Evolutionary conservation across 2,113 vertebrate genomes (phyloP), one percentile per base, ranked within the genome.

Genomic region (Cromileptes altivelis): DNA sequence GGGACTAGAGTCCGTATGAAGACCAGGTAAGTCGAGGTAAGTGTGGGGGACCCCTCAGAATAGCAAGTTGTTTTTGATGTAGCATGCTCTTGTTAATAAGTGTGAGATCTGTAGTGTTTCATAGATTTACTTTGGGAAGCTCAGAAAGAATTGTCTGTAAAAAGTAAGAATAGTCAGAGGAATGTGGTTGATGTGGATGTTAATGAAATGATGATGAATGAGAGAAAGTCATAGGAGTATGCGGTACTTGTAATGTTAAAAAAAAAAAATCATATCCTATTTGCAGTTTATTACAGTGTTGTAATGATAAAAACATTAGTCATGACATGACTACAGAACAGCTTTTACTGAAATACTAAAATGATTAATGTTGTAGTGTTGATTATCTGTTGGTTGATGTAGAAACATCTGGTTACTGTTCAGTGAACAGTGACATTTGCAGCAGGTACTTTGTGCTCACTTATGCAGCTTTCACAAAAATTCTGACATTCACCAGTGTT

Each of bases 1-100:
- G 80, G 91, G 90, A 85, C 85, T 30, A 60, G 84, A 87, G 55
- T 47, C 15, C 82, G 10, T 77, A 50, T 79, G 77, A 93, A 88
- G 91, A 89, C 3, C 23, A 85, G 93, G 93, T 94, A 80, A 94
- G 93, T 93, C 6, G 0, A 90, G 94, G 95, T 96, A 93, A 91
- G 95, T 89, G 68, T 73, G 3, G 78, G 88, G 94, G 90, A 83
- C 91, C 94, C 84, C 37, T 79, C 53, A 85, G 80, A 62, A 12
- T 11, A 82, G 83, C 6, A 33, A 52, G 52, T 7, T 3, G 19
- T 27, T 57, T 70, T 47, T 64, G 1, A 47, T 8, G 11, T 6
- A 15, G 47, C 21, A 50, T 40, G 23, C 9, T 52, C 11, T 49
- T 15, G 53, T 68, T 42, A 52, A 27, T 21, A 60, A 30, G 53